Conservation (phyloP, 2,888 invertebrate genomes). For the Tuberolachnus salignus region DNA sequence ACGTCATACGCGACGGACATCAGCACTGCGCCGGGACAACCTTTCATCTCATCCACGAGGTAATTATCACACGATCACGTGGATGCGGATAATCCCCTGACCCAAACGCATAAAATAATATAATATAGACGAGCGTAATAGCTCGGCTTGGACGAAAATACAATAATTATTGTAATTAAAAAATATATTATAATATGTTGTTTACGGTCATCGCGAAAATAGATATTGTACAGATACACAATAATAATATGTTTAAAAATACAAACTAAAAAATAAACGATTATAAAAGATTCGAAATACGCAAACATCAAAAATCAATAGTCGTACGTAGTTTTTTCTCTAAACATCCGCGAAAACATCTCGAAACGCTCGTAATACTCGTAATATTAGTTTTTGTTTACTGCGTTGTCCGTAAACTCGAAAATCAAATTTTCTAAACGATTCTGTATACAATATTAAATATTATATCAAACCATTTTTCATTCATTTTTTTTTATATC, state of each 20-base stretch:
- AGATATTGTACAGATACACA: not conserved
- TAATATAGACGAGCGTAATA: not conserved
- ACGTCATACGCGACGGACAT: not conserved
- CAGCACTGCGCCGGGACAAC: conserved; percentile 6
- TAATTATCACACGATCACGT: conserved; percentile 36
- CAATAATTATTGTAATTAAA: not conserved
- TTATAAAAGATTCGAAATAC: too few species aligned
- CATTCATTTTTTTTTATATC: too few species aligned
- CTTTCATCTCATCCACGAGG: conserved; percentile 33
- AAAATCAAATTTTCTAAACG: too few species aligned
- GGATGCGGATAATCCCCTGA: conserved; percentile 31
- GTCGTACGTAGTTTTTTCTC: too few species aligned
- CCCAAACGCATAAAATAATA: not conserved
- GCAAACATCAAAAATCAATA: too few species aligned
- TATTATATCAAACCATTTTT: too few species aligned
- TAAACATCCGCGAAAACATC: too few species aligned
- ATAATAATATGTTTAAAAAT: not conserved
- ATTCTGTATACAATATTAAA: too few species aligned
- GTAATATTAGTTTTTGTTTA: too few species aligned
- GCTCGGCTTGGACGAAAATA: conserved; percentile 15
- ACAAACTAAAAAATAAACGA: not conserved
- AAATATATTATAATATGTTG: not conserved
- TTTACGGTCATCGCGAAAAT: not conserved
- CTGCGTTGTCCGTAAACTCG: too few species aligned
- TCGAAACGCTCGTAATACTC: too few species aligned